phyloP scores from a whole-genome alignment of 2,888 invertebrate species.

The Tenthredo amoena region DNA sequence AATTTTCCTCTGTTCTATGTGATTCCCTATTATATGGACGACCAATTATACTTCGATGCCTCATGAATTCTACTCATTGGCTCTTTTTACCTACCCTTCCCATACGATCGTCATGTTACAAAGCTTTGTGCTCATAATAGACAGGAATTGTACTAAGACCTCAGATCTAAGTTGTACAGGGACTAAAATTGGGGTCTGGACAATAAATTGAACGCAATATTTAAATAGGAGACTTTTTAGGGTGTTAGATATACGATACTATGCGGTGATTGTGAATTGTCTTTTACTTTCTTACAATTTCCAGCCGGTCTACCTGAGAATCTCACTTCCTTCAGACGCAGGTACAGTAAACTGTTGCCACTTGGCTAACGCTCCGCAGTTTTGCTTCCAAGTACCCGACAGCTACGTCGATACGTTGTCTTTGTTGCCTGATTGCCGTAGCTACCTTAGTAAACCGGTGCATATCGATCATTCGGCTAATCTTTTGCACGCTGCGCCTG shows the following conservation, averaged over 20 bases:
- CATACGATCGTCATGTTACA: neutral
- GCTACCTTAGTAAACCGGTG: constrained; percentile 73
- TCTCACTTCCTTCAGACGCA: constrained; percentile 86
- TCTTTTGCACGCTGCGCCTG: constrained; percentile 80
- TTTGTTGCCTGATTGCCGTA: constrained; percentile 75
- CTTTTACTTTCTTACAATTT: constrained; percentile 73
- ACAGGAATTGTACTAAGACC: neutral
- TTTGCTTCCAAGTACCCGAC: constrained; percentile 76
- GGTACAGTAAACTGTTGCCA: constrained; percentile 87
- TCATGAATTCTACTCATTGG: neutral
- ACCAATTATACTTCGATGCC: neutral
- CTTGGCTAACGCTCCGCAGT: constrained; percentile 69
- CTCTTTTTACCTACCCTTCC: neutral
- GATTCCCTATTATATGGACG: neutral
- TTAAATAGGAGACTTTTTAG: neutral
- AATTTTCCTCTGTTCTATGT: neutral
- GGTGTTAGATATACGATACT: neutral
- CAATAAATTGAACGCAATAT: neutral
- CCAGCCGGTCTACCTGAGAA: constrained; percentile 90
- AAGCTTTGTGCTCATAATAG: neutral
- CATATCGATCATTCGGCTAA: constrained; percentile 75
- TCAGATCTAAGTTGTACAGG: neutral
- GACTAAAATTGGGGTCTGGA: neutral
- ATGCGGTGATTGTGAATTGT: neutral
- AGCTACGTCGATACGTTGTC: constrained; percentile 70